Evolutionary conservation across 2,888 invertebrate genomes (phyloP), one percentile per base, ranked within the genome.

Genomic region (Vandiemenella viatica): DNA sequence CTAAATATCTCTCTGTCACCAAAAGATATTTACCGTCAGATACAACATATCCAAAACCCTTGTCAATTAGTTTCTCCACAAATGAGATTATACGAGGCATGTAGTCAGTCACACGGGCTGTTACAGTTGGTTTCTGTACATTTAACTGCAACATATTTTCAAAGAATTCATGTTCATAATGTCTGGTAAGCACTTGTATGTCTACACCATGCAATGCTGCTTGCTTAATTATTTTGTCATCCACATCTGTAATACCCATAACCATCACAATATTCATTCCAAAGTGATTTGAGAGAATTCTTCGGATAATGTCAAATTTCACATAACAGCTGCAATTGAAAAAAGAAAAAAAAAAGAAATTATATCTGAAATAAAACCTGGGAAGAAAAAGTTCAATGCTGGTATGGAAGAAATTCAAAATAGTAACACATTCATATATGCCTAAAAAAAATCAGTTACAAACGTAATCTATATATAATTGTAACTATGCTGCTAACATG

Each of bases 161-260:
- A 68, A 85, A 80, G 65, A 93, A 95, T 62, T 89, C 88, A 26
- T 74, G 69, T 67, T 91, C 91, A 65, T 83, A 90, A 47, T 70
- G 67, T 47, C 73, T 72, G 0, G 82, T 70, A 2, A 89, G 55
- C 18, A 67, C 62, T 51, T 66, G 66, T 58, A 74, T 75, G 54
- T 76, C 70, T 17, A 73, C 65, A n/a, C 75, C 72, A 0, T 65
- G 66, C 57, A 76, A 72, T 5, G 70, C 67, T 1, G 82, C 76
- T 60, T 74, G 76, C 49, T 70, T 73, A 46, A 95, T 91, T 53
- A 95, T 92, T 71, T 95, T 95, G 66, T 95, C 93, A 67, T 95
- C 95, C 48, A 95, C 84, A 63, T 95, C 90, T 0, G 93, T 95
- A 46, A 95, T 76, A 50, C 90, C 88, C 88, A 93, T 88, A 0